Evolutionary conservation across 2,797 vertebrate genomes (phyloP).

Genomic region (Peromyscus nudipes): DNA sequence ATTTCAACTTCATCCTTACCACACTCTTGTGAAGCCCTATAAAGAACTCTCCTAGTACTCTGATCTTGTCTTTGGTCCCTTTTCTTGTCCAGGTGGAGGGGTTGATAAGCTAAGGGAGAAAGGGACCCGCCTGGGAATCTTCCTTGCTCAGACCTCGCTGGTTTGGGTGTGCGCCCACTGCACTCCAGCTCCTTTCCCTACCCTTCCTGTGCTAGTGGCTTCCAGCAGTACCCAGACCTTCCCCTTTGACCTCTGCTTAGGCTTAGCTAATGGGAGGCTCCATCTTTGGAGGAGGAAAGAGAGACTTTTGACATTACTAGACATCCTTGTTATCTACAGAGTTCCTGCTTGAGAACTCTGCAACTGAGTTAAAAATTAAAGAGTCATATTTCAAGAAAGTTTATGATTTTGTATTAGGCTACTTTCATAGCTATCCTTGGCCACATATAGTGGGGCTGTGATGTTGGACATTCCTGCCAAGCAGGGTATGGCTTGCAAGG

Average conservation of each 20-base stretch:
- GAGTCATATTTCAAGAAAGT: background rate
- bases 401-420: background rate
- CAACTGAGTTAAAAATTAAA: background rate
- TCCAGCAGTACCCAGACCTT: background rate
- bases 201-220: background rate
- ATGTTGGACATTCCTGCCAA: background rate
- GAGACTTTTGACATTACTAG: background rate
- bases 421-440: background rate
- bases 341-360: background rate
- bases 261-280: background rate
- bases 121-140: background rate
- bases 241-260: background rate
- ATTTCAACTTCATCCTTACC: conserved; percentile 56
- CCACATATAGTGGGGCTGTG: background rate
- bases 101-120: background rate
- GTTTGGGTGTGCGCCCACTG: too few species aligned
- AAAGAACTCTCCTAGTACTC: background rate
- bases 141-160: background rate
- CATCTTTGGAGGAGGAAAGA: background rate
- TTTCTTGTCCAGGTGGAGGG: background rate
- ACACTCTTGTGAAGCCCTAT: background rate
- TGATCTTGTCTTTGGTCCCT: conserved; percentile 14
- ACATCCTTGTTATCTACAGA: background rate
- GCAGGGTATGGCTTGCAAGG: background rate
- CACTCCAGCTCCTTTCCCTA: background rate